phyloP scores from a whole-genome alignment of 1,140 invertebrate genomes.

The Nylanderia fulva region DNA sequence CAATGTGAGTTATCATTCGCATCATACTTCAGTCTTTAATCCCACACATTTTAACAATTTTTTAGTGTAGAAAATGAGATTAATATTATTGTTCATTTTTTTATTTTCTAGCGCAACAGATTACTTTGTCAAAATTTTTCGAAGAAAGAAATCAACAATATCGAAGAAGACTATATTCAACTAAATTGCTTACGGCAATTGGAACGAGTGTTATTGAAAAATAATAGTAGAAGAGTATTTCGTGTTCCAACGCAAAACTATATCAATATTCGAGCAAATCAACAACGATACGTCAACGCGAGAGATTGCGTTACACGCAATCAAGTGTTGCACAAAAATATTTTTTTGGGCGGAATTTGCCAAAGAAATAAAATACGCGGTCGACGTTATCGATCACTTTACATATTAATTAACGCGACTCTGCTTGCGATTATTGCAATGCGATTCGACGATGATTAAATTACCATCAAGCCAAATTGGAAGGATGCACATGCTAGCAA shows the following conservation, averaged over 20 bases:
- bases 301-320: neutral
- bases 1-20: no score
- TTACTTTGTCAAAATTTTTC: no score
- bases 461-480: constrained; percentile 31
- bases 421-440: neutral
- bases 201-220: no score
- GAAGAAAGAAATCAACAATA: no score
- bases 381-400: neutral
- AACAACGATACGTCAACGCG: neutral
- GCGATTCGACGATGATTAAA: constrained; percentile 35
- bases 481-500: neutral
- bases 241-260: neutral
- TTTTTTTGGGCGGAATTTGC: neutral
- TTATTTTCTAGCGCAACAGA: no score
- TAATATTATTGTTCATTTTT: no score
- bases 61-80: no score
- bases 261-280: neutral
- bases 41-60: no score
- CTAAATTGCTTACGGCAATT: no score
- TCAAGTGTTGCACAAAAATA: neutral
- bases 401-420: neutral
- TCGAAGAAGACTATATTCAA: no score
- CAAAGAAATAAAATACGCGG: neutral
- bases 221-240: neutral
- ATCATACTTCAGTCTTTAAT: no score